Conservation (phyloP, 1,140 invertebrate genomes). For the Lepidurus packardi region DNA sequence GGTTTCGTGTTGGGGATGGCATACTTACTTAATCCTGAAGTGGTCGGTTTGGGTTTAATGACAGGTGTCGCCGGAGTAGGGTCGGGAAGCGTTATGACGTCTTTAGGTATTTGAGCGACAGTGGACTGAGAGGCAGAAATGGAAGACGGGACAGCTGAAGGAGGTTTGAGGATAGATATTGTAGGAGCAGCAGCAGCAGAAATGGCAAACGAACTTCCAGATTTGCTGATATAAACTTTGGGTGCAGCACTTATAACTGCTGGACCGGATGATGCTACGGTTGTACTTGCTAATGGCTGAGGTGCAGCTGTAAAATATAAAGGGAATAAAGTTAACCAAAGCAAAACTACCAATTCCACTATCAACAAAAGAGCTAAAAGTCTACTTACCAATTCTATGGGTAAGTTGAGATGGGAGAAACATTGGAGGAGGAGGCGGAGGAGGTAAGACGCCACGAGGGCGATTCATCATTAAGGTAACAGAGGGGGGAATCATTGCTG, state of each 20-base stretch:
- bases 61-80: conserved; percentile 51
- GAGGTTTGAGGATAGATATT: background rate
- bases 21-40: conserved; percentile 39
- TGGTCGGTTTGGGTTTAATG: conserved; percentile 27
- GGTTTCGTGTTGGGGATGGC: conserved; percentile 44
- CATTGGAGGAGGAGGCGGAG: conserved; percentile 45
- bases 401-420: conserved; percentile 57
- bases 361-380: conserved; percentile 23
- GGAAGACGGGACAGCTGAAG: background rate
- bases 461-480: conserved; percentile 42
- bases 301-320: background rate
- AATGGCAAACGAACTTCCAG: conserved; percentile 33
- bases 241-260: conserved; percentile 30
- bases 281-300: background rate
- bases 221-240: conserved; percentile 35
- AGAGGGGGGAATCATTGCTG: conserved; percentile 27
- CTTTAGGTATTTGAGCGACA: conserved; percentile 41
- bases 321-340: background rate
- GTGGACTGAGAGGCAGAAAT: background rate
- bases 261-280: background rate
- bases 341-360: background rate
- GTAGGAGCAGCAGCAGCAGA: conserved; percentile 33
- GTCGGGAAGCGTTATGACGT: conserved; percentile 42
- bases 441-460: conserved; percentile 41
- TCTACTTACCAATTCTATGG: conserved; percentile 38